Percentiles rank a stretch among this genome's conserved stretches.
phyloP scores from a whole-genome alignment of 2,797 vertebrate genomes.

The Aselliscus stoliczkanus region DNA sequence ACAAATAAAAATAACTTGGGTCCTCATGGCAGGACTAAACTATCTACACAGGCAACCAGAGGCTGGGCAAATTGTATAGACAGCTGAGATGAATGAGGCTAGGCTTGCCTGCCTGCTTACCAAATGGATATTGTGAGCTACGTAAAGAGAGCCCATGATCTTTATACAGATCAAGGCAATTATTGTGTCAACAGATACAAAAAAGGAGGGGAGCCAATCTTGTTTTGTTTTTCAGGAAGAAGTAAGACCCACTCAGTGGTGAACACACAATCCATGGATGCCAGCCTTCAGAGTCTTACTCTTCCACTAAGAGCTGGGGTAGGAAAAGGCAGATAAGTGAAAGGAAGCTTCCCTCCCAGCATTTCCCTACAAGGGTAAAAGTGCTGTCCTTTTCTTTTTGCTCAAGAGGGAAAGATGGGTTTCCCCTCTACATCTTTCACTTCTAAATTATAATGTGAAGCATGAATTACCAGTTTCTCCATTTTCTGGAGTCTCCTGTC shows the following conservation, averaged over 20 bases:
- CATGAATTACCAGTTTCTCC: conserved; percentile 81
- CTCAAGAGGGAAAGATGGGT: neutral
- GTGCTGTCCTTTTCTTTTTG: neutral
- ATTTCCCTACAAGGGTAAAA: neutral
- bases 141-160: neutral
- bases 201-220: neutral
- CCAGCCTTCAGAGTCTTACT: neutral
- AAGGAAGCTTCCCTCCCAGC: neutral
- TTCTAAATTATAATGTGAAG: neutral
- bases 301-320: neutral
- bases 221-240: neutral
- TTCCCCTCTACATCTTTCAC: neutral
- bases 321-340: neutral
- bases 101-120: neutral
- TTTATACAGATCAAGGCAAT: neutral
- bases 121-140: neutral
- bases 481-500: conserved; percentile 84
- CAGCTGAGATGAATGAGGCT: neutral
- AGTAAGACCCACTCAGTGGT: neutral
- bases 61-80: neutral
- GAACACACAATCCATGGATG: neutral
- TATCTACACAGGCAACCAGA: neutral
- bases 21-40: neutral
- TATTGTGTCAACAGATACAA: neutral
- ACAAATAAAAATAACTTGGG: neutral